A percentile compares a stretch with the other conserved stretches of the same genome.
phyloP scores from a whole-genome alignment of 2,113 vertebrate genomes.

The Mustela lutreola region DNA sequence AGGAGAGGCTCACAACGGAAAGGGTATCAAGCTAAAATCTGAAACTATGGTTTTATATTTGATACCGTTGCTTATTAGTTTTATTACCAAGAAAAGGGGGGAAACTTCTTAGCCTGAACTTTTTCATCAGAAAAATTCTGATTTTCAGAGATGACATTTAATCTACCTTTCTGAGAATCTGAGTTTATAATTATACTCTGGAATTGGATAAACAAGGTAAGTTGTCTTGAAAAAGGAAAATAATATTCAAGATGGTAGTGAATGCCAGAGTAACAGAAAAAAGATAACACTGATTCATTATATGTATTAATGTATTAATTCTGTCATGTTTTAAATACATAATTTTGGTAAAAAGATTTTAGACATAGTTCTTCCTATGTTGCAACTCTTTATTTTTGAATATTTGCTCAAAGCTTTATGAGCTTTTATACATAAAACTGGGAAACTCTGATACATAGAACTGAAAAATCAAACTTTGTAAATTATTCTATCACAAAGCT shows the following conservation, averaged over 20 bases:
- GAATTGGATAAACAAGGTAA: constrained; percentile 54
- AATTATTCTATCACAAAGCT: background rate
- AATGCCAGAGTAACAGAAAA: constrained; percentile 45
- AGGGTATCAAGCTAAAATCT: background rate
- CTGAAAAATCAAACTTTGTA: background rate
- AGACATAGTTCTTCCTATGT: background rate
- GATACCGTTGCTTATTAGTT: background rate
- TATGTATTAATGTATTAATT: constrained; percentile 35
- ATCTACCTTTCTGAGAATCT: constrained; percentile 22
- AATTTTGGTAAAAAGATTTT: constrained; percentile 18
- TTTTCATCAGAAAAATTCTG: background rate
- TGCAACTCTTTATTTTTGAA: background rate
- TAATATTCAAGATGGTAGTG: background rate
- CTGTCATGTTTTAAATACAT: constrained; percentile 44
- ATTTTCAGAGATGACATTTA: constrained; percentile 55
- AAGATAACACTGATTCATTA: constrained; percentile 50
- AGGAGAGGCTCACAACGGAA: background rate
- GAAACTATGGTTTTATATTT: background rate
- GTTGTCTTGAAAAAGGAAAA: constrained; percentile 15
- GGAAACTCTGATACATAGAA: background rate
- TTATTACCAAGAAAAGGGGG: background rate
- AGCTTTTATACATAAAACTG: background rate
- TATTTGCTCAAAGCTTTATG: background rate
- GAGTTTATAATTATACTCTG: background rate
- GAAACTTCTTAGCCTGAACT: background rate